Evolutionary conservation across 2,113 vertebrate genomes (phyloP).

Genomic region (Microcebus ravelobensis): DNA sequence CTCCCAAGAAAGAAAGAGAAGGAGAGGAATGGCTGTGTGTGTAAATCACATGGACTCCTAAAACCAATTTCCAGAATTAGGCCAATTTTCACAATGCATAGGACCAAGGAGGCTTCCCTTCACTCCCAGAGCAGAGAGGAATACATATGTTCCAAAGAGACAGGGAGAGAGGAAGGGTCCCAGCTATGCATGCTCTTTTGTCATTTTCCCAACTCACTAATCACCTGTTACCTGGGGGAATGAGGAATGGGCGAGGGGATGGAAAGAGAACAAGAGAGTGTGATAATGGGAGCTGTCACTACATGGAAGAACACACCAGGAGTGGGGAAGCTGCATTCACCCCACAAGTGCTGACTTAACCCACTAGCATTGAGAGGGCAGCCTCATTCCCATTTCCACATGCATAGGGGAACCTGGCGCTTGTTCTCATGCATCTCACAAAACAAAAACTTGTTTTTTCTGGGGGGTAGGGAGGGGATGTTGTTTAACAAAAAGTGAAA

Average conservation of each 20-base stretch:
- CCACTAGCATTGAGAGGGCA: not conserved
- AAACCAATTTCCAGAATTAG: not conserved
- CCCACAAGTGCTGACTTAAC: not conserved
- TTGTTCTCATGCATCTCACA: not conserved
- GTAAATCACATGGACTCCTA: not conserved
- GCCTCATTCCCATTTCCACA: not conserved
- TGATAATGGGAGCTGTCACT: not conserved
- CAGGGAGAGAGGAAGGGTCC: not conserved
- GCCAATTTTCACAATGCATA: not conserved
- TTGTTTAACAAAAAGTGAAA: not conserved
- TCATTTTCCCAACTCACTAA: not conserved
- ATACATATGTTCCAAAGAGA: not conserved
- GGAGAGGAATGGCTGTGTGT: not conserved
- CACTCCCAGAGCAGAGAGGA: not conserved
- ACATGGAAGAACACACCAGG: not conserved
- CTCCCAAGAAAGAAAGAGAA: not conserved
- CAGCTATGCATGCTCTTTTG: not conserved
- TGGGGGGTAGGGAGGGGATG: not conserved
- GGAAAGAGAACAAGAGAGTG: not conserved
- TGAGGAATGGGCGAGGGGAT: not conserved
- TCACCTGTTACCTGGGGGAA: not conserved
- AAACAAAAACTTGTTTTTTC: not conserved
- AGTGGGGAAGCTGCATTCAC: not conserved
- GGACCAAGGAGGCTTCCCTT: not conserved
- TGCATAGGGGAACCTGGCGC: too few relatives aligned